Evolutionary conservation across 2,888 invertebrate species (phyloP), one percentile per base, ranked within the genome.

Genomic region (Halocaridina rubra): DNA sequence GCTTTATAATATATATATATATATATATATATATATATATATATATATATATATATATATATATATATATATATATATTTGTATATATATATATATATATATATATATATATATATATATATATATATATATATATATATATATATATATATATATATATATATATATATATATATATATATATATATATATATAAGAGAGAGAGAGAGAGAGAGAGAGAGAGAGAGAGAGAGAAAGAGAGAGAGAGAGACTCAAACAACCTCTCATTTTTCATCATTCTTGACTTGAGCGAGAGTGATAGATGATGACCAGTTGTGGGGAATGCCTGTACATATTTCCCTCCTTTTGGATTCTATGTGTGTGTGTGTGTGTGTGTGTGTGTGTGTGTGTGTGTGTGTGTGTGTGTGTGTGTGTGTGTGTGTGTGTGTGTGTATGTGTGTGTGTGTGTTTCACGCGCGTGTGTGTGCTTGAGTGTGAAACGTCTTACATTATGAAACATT

Each of bases 251-350:
- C 8, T n/a, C 46, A 57, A 46, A 46, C 46, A 46, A 46, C 46
- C 72, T 71, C 80, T 80, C 80, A 80, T 80, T 80, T 80, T 80
- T 80, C 80, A 80, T 57, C 80, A 72, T 72, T 39, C 80, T 80
- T 72, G 80, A 80, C 80, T 80, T 80, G 80, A 80, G 80, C 80
- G 30, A n/a, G 33, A 72, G 72, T 80, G 80, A 80, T 80, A 59
- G 80, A 80, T 80, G 80, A 80, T 72, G 80, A 69, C 69, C 59
- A 30, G 72, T 71, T 53, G 59, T 72, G 72, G 53, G n/a, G n/a
- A n/a, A n/a, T n/a, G n/a, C n/a, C n/a, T n/a, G n/a, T n/a, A n/a
- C n/a, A n/a, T n/a, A n/a, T n/a, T n/a, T n/a, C n/a, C n/a, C n/a
- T n/a, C n/a, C n/a, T n/a, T n/a, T n/a, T n/a, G n/a, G 32, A 29